Evolutionary conservation across 2,113 vertebrate species (phyloP), one percentile per base, ranked within the genome.

Genomic region (Austrofundulus limnaeus): DNA sequence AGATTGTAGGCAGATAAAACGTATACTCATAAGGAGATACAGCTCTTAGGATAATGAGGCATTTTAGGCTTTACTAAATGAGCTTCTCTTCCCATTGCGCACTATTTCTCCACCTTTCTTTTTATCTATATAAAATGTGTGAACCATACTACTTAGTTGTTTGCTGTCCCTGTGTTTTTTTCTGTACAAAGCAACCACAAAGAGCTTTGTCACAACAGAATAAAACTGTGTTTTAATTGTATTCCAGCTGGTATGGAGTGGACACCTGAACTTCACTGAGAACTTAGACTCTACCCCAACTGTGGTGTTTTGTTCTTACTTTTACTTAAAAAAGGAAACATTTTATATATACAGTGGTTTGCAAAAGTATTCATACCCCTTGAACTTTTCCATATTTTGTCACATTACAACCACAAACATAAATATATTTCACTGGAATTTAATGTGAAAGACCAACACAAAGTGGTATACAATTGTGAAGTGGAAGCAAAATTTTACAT

Each of bases 1-100:
- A 66, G 75, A 88, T 67, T 66, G 48, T 76, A 88, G 86, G 84
- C 79, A 88, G 84, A 87, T 82, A 75, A 80, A 80, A 81, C 77
- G 61, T 81, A 58, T 70, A 70, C 72, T 79, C 77, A 68, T 50
- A 70, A 76, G 53, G 55, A 86, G 80, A 83, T 81, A 66, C 72
- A 63, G 75, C 61, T 80, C 31, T 80, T 85, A 69, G 70, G 78
- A 82, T 85, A 87, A 86, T 85, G 77, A 83, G 78, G 63, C 68
- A 67, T 73, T 79, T 80, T 73, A 68, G 72, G 51, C 58, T 60
- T 73, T 28, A 55, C n/a, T 66, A 45, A 66, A 59, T 45, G 25
- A 53, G 34, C 57, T 21, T 63, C 54, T 66, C 10, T 43, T 63
- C 46, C 41, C n/a, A 69, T 37, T n/a, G 19, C 55, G 55, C 43